Conservation (phyloP, 2,797 vertebrate genomes). For the Sebastes hubbsi region DNA sequence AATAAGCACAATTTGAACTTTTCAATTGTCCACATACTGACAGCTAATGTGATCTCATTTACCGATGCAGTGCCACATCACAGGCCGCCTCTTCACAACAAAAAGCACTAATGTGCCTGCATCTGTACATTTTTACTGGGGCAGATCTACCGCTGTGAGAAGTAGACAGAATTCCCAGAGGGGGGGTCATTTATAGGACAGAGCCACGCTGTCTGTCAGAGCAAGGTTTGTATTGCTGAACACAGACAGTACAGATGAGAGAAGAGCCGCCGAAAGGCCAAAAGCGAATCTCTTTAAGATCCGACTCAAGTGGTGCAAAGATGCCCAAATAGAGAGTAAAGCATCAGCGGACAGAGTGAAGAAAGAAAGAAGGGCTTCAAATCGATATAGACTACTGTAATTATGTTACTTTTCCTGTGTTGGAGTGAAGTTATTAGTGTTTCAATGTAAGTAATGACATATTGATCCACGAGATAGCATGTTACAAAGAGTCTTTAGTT, state of each 20-base stretch:
- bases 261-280: conserved; percentile 10
- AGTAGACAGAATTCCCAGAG: conserved; percentile 42
- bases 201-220: conserved; percentile 36
- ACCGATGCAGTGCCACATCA: neutral
- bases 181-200: conserved; percentile 68
- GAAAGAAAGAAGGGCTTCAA: neutral
- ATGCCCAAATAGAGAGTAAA: conserved; percentile 3
- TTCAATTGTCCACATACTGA: neutral
- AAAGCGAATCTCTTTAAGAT: conserved; percentile 18
- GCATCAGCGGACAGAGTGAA: neutral
- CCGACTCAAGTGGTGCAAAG: neutral
- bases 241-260: conserved; percentile 29
- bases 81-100: neutral
- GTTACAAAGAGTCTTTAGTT: neutral
- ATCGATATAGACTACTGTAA: neutral
- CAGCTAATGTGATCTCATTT: neutral
- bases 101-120: neutral
- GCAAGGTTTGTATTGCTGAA: conserved; percentile 34
- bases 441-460: conserved; percentile 2
- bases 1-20: conserved; percentile 40
- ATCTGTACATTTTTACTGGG: conserved; percentile 24
- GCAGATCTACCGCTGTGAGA: conserved; percentile 32
- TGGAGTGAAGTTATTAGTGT: neutral
- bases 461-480: conserved; percentile 2
- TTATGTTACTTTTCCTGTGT: neutral